Evolutionary conservation across 2,113 vertebrate genomes (phyloP).

Genomic region (Sinocyclocheilus anophthalmus): DNA sequence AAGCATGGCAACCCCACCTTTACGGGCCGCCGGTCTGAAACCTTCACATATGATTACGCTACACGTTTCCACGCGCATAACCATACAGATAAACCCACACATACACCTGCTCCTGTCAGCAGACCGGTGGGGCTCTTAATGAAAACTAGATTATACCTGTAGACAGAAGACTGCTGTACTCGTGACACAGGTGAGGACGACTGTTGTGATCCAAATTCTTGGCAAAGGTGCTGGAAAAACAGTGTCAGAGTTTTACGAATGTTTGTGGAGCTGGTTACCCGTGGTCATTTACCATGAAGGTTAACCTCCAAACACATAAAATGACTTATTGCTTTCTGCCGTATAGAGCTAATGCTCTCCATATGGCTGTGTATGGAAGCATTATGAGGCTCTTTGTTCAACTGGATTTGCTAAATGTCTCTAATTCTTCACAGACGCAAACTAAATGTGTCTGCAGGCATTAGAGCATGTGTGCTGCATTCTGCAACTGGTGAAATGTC

Average conservation of each 20-base stretch:
- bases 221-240: slow-evolving; percentile 44
- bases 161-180: slow-evolving; percentile 34
- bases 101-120: slow-evolving; percentile 49
- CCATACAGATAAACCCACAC: slow-evolving; percentile 13
- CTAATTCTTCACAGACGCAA: slow-evolving; percentile 20
- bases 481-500: slow-evolving; percentile 4
- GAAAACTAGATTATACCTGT: slow-evolving; percentile 52
- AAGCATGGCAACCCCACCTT: slow-evolving; percentile 28
- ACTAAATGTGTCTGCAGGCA: slow-evolving; percentile 18
- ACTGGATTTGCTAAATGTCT: slow-evolving; percentile 29
- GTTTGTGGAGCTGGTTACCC: not conserved
- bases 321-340: not conserved
- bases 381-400: slow-evolving; percentile 21
- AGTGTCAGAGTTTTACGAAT: not conserved
- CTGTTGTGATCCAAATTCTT: slow-evolving; percentile 35
- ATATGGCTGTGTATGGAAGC: not conserved
- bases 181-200: slow-evolving; percentile 1
- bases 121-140: slow-evolving; percentile 34
- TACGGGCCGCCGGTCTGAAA: slow-evolving; percentile 11
- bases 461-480: not conserved
- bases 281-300: slow-evolving; percentile 23
- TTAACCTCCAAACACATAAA: slow-evolving; percentile 18
- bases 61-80: not conserved
- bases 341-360: slow-evolving; percentile 23
- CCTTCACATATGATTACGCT: slow-evolving; percentile 28